These are phyloP conservation scores for Drosophila triauraria DNA, from an alignment of 1,140 invertebrate genomes.

Conservation along the genomic window DNA sequence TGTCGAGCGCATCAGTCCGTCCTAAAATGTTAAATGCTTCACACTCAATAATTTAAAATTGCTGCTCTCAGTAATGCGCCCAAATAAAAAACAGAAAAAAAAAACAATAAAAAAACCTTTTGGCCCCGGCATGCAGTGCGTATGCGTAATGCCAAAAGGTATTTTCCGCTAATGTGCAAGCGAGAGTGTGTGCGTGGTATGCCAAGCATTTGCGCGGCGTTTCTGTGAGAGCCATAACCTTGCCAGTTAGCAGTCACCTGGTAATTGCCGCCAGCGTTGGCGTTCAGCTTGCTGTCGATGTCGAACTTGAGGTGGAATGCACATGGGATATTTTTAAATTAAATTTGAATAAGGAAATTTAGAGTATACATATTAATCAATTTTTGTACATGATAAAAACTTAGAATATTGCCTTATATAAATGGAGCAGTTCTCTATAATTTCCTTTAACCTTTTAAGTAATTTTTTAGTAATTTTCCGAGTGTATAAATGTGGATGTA, in stretches of 20 bases:
- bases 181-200: constrained; percentile 51
- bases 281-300: constrained; percentile 38
- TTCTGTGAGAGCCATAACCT: constrained; percentile 72
- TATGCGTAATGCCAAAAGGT: constrained; percentile 69
- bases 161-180: constrained; percentile 31
- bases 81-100: constrained; percentile 5
- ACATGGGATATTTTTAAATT: neutral
- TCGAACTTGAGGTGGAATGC: constrained; percentile 22
- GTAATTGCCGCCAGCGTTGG: constrained; percentile 71
- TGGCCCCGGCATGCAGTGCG: constrained; percentile 59
- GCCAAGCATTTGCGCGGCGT: constrained; percentile 67
- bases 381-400: neutral
- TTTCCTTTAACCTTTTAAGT: neutral
- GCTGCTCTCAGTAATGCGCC: constrained; percentile 37
- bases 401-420: neutral
- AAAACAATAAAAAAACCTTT: constrained; percentile 18
- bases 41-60: constrained; percentile 76
- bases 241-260: constrained; percentile 71
- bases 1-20: neutral
- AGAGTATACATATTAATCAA: fast-evolving
- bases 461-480: neutral
- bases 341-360: neutral
- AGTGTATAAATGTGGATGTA: constrained; percentile 13
- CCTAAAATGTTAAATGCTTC: constrained; percentile 63
- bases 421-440: no score